phyloP scores from a whole-genome alignment of 2,888 invertebrate genomes.

The Tethea ocularis region DNA sequence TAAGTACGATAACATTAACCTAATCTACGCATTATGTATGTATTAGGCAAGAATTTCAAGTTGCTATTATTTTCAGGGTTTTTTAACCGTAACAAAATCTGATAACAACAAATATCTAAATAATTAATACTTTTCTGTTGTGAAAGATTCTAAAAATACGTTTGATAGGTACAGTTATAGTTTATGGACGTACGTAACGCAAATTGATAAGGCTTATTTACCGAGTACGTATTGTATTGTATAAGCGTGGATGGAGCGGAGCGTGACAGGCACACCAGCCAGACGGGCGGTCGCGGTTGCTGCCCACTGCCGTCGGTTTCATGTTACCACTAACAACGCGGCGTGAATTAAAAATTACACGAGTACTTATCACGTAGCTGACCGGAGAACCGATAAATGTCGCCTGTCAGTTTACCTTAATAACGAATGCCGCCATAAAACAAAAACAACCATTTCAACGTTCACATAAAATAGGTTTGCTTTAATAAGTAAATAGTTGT shows the following conservation, averaged over 20 bases:
- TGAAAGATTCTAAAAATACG: background rate
- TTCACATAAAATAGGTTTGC: too few relatives aligned
- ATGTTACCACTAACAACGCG: slow-evolving; percentile 60
- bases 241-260: slow-evolving; percentile 35
- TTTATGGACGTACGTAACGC: slow-evolving; percentile 20
- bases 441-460: background rate
- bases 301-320: slow-evolving; percentile 50
- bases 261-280: slow-evolving; percentile 53
- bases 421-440: slow-evolving; percentile 5
- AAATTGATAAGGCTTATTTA: slow-evolving; percentile 27
- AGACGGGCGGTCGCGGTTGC: slow-evolving; percentile 58
- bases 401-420: slow-evolving; percentile 12
- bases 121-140: background rate
- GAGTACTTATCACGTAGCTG: slow-evolving; percentile 25
- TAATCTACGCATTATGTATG: background rate
- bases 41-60: background rate
- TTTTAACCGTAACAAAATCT: background rate
- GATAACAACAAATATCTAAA: background rate
- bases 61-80: background rate
- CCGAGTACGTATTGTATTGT: slow-evolving; percentile 43
- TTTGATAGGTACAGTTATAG: background rate
- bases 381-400: slow-evolving; percentile 13
- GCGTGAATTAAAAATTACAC: slow-evolving; percentile 59
- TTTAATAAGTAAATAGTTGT: too few relatives aligned
- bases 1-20: background rate